phyloP scores from a whole-genome alignment of 1,140 invertebrate species.

The Acromyrmex echinatior region DNA sequence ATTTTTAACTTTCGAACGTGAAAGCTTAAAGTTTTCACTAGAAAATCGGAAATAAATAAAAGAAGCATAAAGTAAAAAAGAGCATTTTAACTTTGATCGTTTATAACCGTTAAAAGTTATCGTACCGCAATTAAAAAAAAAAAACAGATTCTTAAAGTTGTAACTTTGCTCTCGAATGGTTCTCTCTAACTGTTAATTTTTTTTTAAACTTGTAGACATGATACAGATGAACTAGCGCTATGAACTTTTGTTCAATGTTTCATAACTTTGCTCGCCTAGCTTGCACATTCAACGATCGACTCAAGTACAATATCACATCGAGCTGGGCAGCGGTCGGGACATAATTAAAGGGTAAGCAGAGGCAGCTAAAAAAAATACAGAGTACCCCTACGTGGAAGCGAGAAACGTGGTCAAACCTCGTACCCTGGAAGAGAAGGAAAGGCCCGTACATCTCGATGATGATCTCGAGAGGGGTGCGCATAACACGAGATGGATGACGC shows the following conservation, averaged over 20 bases:
- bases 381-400: constrained; percentile 42
- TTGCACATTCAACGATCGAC: neutral
- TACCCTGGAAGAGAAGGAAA: constrained; percentile 45
- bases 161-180: too few species aligned
- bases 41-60: neutral
- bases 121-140: too few species aligned
- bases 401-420: constrained; percentile 61
- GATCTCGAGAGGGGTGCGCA: constrained; percentile 64
- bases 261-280: neutral
- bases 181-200: too few species aligned
- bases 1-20: too few species aligned
- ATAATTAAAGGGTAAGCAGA: constrained; percentile 35
- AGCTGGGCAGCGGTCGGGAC: constrained; percentile 17
- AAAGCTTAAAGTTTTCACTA: too few species aligned
- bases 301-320: neutral
- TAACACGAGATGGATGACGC: constrained; percentile 59
- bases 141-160: too few species aligned
- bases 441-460: constrained; percentile 58
- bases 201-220: too few species aligned
- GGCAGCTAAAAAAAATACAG: constrained; percentile 52
- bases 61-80: too few species aligned
- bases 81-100: too few species aligned
- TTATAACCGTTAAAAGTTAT: too few species aligned
- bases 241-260: too few species aligned
- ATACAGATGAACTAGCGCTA: too few species aligned